Conservation (phyloP, 2,113 vertebrate species). For the Gymnobelideus leadbeateri region DNA sequence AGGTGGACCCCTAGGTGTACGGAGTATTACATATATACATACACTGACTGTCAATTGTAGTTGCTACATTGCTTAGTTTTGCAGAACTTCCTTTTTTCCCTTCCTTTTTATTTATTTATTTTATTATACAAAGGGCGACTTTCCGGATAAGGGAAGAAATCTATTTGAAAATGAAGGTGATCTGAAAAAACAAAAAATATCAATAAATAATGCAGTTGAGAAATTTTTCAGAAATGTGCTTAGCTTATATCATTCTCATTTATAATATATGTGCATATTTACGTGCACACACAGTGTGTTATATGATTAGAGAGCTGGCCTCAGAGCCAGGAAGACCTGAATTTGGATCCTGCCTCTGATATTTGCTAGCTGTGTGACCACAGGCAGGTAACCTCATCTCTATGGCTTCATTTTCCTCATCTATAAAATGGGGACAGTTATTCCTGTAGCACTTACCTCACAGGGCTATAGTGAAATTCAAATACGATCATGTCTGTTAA, state of each 20-base stretch:
- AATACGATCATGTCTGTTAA: not conserved
- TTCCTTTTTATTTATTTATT: not conserved
- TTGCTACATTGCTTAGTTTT: not conserved
- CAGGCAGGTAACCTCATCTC: not conserved
- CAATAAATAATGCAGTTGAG: not conserved
- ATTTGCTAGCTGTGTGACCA: not conserved
- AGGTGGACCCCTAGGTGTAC: not conserved
- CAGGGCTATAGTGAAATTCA: not conserved
- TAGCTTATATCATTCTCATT: not conserved
- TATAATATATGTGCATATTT: not conserved
- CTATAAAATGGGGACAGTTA: not conserved
- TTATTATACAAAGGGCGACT: not conserved
- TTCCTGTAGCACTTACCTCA: not conserved
- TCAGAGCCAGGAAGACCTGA: not conserved
- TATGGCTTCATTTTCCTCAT: not conserved
- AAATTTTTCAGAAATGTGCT: not conserved
- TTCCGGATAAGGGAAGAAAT: not conserved
- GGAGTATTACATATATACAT: not conserved
- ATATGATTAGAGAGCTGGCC: not conserved
- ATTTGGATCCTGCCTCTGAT: not conserved
- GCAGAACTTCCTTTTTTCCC: not conserved
- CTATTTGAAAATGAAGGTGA: not conserved
- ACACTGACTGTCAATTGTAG: not conserved
- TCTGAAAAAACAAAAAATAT: not conserved
- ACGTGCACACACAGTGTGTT: not conserved